phyloP scores from a whole-genome alignment of 2,888 invertebrate species.

The Ptychoptera contaminata region DNA sequence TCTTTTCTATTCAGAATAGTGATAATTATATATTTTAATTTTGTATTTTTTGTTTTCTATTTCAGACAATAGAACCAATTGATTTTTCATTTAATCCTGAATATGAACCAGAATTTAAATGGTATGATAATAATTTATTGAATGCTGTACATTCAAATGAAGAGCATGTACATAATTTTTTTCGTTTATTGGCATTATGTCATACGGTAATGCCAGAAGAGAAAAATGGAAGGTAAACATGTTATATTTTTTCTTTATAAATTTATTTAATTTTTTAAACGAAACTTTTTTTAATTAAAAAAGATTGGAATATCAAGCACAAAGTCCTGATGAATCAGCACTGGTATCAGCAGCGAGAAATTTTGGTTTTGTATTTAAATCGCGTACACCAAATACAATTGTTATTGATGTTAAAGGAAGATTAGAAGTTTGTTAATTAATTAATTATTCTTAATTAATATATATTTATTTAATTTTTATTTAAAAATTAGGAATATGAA shows the following conservation, averaged over 20 bases:
- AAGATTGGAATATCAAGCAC: conserved; percentile 49
- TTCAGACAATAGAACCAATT: conserved; percentile 59
- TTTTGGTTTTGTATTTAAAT: conserved; percentile 96
- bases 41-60: no score
- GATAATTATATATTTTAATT: neutral
- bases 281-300: no score
- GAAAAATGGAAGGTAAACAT: conserved; percentile 56
- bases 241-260: conserved; percentile 1
- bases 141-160: conserved; percentile 67
- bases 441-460: neutral
- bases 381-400: conserved; percentile 81
- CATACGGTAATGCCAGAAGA: conserved; percentile 98
- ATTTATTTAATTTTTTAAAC: conserved; percentile 3
- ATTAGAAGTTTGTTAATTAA: conserved; percentile 38
- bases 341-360: conserved; percentile 95
- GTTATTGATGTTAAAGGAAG: conserved; percentile 77
- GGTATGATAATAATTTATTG: conserved; percentile 76
- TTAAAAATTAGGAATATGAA: conserved; percentile 75
- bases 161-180: conserved; percentile 68
- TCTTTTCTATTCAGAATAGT: neutral
- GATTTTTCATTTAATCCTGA: conserved; percentile 93
- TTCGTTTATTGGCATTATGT: conserved; percentile 83
- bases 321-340: conserved; percentile 96
- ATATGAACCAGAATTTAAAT: conserved; percentile 83
- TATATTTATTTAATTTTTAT: conserved; percentile 2